Conservation (phyloP, 2,113 vertebrate species). For the Tricholaema leucomelas region DNA sequence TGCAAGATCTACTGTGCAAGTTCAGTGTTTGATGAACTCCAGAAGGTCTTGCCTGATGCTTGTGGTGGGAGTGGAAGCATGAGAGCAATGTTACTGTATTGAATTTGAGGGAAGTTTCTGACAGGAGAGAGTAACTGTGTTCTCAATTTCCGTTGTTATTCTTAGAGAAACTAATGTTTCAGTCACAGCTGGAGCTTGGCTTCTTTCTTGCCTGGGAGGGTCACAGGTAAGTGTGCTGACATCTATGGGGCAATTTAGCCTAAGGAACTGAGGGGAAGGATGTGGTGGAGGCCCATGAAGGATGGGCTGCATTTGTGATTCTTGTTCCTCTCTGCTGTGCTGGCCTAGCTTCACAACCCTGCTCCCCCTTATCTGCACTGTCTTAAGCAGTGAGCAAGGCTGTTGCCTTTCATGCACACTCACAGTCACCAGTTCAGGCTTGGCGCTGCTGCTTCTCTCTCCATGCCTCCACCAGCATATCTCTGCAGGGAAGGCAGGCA, state of each 20-base stretch:
- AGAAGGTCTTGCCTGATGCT: neutral
- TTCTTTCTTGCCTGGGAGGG: neutral
- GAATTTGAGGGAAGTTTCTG: neutral
- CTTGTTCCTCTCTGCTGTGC: neutral
- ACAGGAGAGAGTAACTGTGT: neutral
- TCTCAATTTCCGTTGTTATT: neutral
- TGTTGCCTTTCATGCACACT: neutral
- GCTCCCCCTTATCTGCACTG: rapidly evolving
- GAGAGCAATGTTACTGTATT: neutral
- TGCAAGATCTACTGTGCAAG: neutral
- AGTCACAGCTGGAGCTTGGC: neutral
- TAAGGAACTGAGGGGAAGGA: neutral
- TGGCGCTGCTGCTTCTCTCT: neutral
- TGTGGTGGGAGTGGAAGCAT: neutral
- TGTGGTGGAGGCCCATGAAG: rapidly evolving
- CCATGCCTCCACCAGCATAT: neutral
- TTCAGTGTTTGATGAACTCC: neutral
- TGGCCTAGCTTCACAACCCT: too few relatives aligned
- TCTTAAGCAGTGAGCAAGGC: neutral
- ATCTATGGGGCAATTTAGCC: neutral
- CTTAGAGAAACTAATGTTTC: neutral
- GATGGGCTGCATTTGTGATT: rapidly evolving
- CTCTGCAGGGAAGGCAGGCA: neutral
- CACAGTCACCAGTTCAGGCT: neutral
- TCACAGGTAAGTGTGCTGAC: neutral